These are phyloP conservation scores for Phania funesta DNA, from an alignment of 2,888 invertebrate species.

Conservation along the genomic window DNA sequence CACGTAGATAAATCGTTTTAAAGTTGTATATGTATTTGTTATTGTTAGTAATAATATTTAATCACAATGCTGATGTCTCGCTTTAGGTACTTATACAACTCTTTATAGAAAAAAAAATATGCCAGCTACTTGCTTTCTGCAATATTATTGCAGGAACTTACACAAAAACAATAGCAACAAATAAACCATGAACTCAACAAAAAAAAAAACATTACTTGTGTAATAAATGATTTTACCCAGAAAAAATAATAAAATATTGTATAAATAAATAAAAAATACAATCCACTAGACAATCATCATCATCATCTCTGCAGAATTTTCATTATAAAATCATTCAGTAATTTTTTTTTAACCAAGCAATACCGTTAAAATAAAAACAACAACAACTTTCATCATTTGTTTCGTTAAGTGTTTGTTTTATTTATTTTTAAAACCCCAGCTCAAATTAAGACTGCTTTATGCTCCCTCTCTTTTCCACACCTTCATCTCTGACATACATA, in stretches of 20 bases:
- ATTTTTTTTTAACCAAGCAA: conserved; percentile 21
- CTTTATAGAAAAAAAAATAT: conserved; percentile 2
- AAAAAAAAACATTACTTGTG: conserved; percentile 3
- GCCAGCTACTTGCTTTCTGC: background rate
- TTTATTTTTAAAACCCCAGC: background rate
- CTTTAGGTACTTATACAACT: conserved; percentile 22
- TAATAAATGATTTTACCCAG: conserved; percentile 46
- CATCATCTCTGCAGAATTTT: conserved; percentile 57
- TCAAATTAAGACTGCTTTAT: background rate
- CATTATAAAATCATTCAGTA: conserved; percentile 58
- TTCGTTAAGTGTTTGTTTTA: conserved; percentile 41
- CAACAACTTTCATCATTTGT: conserved; percentile 24
- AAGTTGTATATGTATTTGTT: background rate
- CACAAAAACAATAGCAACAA: background rate
- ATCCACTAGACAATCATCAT: conserved; percentile 65
- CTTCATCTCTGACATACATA: background rate
- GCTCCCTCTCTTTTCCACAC: background rate
- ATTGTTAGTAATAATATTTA: conserved; percentile 25
- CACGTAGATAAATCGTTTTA: too few species aligned
- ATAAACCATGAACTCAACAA: conserved; percentile 1
- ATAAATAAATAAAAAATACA: conserved; percentile 48
- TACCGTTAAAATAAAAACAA: conserved; percentile 49
- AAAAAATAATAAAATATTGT: conserved; percentile 40
- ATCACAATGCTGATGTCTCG: conserved; percentile 36
- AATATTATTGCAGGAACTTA: background rate